Conservation (phyloP, 2,888 invertebrate genomes). For the Erynnis tages region DNA sequence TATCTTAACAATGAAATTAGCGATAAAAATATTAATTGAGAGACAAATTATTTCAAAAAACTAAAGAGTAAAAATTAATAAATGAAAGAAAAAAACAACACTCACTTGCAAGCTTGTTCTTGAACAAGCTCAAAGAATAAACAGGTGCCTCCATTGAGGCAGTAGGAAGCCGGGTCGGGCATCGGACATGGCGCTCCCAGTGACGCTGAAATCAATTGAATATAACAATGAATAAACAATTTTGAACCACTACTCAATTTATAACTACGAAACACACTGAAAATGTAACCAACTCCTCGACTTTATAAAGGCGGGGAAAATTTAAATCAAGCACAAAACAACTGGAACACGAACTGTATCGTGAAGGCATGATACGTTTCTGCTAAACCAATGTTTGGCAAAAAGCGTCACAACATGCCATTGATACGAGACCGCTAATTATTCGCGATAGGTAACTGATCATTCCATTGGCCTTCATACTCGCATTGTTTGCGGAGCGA, state of each 20-base stretch:
- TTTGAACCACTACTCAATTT: not conserved
- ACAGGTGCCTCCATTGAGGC: slow-evolving; percentile 94
- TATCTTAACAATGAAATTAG: too few species aligned
- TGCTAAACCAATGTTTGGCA: slow-evolving; percentile 4
- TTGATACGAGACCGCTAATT: slow-evolving; percentile 33
- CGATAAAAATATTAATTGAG: too few species aligned
- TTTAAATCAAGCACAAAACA: too few species aligned
- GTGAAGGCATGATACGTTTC: not conserved
- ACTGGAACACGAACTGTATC: too few species aligned
- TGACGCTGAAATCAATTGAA: slow-evolving; percentile 51
- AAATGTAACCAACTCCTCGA: too few species aligned
- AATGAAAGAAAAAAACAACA: slow-evolving; percentile 41
- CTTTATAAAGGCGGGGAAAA: too few species aligned
- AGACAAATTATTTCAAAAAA: too few species aligned
- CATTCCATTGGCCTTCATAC: slow-evolving; percentile 49
- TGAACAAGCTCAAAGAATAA: slow-evolving; percentile 89
- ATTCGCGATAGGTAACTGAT: slow-evolving; percentile 52
- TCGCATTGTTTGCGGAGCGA: slow-evolving; percentile 47
- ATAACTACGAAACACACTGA: not conserved
- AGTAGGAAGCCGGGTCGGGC: slow-evolving; percentile 85
- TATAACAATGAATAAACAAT: not conserved
- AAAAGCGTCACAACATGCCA: slow-evolving; percentile 16
- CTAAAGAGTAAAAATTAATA: not conserved
- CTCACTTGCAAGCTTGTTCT: slow-evolving; percentile 94
- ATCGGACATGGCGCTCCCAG: slow-evolving; percentile 85